Conservation (phyloP, 1,140 invertebrate species). For the Drosophila erecta region DNA sequence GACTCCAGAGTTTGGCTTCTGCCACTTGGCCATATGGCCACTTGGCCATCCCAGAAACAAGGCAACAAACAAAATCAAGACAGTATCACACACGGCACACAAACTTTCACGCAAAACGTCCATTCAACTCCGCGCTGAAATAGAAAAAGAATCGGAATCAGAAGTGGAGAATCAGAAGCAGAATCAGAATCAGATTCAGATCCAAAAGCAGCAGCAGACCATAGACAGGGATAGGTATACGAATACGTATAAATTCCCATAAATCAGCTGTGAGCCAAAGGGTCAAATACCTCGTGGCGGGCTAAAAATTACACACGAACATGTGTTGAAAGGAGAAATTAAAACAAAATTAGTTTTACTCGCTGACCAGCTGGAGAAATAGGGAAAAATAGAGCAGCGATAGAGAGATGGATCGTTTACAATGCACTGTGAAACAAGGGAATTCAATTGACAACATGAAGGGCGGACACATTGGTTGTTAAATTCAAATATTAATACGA, state of each 20-base stretch:
- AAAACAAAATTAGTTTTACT: conserved; percentile 80
- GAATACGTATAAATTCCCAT: conserved; percentile 81
- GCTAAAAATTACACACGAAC: conserved; percentile 81
- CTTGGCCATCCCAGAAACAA: conserved; percentile 31
- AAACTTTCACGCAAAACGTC: conserved; percentile 83
- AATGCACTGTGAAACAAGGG: conserved; percentile 5
- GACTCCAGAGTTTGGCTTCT: conserved; percentile 6
- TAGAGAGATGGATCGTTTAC: not conserved
- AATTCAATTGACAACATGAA: not conserved
- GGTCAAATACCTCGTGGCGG: conserved; percentile 80
- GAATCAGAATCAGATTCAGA: conserved; percentile 42
- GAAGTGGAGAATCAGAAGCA: conserved; percentile 17
- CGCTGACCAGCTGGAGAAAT: conserved; percentile 27
- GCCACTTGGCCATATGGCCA: conserved; percentile 1
- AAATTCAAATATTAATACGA: not conserved
- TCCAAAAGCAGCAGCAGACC: conserved; percentile 39
- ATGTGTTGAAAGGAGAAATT: conserved; percentile 81
- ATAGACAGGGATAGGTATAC: conserved; percentile 56
- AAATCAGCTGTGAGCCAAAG: conserved; percentile 84
- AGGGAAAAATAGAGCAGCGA: conserved; percentile 16
- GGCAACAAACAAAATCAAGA: conserved; percentile 70
- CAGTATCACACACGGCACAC: conserved; percentile 42
- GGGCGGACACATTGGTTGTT: too few relatives aligned
- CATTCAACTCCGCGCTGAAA: conserved; percentile 63
- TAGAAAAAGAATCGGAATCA: conserved; percentile 20